Percentiles rank a stretch among this genome's conserved stretches.
Conservation (phyloP, 2,797 vertebrate genomes). For the Squalus acanthias region DNA sequence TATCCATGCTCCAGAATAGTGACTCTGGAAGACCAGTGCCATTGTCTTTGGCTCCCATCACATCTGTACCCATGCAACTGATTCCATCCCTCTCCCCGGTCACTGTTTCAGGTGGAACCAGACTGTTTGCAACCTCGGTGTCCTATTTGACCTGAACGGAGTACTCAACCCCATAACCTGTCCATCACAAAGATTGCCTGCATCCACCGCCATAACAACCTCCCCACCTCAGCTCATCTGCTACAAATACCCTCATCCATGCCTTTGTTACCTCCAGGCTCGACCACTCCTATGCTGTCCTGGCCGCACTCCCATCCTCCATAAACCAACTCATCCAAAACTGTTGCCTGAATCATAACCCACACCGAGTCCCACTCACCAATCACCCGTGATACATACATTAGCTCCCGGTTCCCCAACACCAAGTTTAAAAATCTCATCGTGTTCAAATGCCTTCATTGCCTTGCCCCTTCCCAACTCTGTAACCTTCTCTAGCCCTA, state of each 20-base stretch:
- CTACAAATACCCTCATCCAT: too few relatives aligned
- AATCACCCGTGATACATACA: background rate
- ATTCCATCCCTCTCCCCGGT: background rate
- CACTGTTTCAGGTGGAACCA: background rate
- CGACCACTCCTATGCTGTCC: too few relatives aligned
- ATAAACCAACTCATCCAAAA: background rate
- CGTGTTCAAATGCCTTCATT: background rate
- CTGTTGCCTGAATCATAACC: background rate
- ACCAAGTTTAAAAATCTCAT: background rate
- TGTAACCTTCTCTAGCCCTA: background rate
- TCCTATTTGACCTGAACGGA: background rate
- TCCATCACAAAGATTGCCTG: background rate
- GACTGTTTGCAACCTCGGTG: background rate
- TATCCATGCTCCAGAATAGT: too few relatives aligned
- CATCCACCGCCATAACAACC: too few relatives aligned
- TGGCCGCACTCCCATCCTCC: too few relatives aligned
- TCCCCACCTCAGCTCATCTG: too few relatives aligned
- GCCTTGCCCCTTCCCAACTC: too few relatives aligned
- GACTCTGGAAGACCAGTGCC: background rate
- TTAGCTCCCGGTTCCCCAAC: background rate
- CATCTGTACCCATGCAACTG: background rate
- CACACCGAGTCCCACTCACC: background rate
- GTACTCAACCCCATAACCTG: background rate
- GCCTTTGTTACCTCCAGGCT: too few relatives aligned
- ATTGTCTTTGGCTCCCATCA: background rate